These are phyloP conservation scores for Helicorthomorpha holstii DNA, from an alignment of 1,140 invertebrate species.

Conservation along the genomic window DNA sequence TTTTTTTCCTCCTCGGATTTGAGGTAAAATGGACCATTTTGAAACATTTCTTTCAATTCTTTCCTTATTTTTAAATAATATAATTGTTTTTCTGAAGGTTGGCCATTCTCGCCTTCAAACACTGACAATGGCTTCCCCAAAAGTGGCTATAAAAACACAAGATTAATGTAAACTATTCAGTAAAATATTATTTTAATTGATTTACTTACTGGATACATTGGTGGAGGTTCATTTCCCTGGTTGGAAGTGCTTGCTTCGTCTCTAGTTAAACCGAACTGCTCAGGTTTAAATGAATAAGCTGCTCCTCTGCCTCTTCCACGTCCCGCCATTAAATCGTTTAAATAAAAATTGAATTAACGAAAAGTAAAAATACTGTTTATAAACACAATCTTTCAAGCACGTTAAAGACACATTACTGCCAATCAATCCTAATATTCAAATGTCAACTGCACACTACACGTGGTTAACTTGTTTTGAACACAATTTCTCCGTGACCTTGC, in stretches of 20 bases:
- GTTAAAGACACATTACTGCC: neutral
- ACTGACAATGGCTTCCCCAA: neutral
- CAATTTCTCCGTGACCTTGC: neutral
- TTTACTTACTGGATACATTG: neutral
- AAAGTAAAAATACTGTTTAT: neutral
- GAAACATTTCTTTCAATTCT: constrained; percentile 18
- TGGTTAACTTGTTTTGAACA: neutral
- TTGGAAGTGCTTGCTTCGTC: constrained; percentile 2
- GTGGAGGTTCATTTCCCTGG: neutral
- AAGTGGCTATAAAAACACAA: neutral
- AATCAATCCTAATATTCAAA: neutral
- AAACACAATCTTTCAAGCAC: neutral
- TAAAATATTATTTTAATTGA: neutral
- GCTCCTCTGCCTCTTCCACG: neutral
- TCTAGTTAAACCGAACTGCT: constrained; percentile 11
- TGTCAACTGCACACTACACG: neutral
- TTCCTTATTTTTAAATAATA: neutral
- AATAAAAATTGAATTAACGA: neutral
- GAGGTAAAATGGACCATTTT: constrained; percentile 33
- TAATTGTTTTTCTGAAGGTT: no score
- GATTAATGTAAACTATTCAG: neutral
- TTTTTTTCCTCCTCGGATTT: constrained; percentile 30
- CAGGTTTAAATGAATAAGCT: neutral
- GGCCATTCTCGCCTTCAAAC: neutral
- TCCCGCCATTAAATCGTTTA: neutral